Percentiles rank a stretch among this genome's conserved stretches.
Evolutionary conservation across 1,140 invertebrate species (phyloP).

Genomic region (Drosophila albomicans): DNA sequence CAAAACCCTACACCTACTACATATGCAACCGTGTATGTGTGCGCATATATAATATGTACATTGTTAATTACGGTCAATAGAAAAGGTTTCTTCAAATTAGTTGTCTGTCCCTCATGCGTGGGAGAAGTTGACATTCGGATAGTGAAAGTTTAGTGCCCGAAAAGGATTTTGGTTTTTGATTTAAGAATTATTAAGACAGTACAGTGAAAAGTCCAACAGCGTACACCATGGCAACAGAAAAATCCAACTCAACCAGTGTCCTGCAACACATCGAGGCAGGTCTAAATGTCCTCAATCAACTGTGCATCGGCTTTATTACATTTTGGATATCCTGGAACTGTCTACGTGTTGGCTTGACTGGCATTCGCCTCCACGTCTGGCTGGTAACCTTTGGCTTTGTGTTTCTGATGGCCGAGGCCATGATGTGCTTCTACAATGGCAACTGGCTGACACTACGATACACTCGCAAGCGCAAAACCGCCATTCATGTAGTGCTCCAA

Average conservation of each 20-base stretch:
- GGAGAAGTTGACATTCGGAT: constrained; percentile 12
- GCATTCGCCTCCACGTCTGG: constrained; percentile 72
- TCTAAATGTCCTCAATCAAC: constrained; percentile 70
- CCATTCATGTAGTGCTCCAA: constrained; percentile 65
- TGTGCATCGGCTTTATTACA: constrained; percentile 80
- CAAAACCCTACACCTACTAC: background rate
- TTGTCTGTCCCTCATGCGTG: constrained; percentile 16
- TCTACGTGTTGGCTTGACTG: constrained; percentile 51
- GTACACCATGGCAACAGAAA: constrained; percentile 27
- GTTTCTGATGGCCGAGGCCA: constrained; percentile 75
- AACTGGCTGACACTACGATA: constrained; percentile 63
- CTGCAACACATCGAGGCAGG: constrained; percentile 61
- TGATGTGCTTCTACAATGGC: constrained; percentile 74
- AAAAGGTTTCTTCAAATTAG: constrained; percentile 25
- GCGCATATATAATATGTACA: constrained; percentile 7
- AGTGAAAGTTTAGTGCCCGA: background rate
- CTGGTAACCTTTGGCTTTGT: constrained; percentile 73
- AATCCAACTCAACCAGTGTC: constrained; percentile 32
- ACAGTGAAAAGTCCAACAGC: background rate
- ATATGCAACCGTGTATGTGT: background rate
- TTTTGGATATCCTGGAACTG: constrained; percentile 80
- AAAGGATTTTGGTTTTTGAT: constrained; percentile 20
- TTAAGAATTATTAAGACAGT: background rate
- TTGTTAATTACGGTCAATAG: constrained; percentile 15
- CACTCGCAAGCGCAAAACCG: constrained; percentile 61